Percentiles rank a stretch among this genome's conserved stretches.
These are phyloP conservation scores for Tenebrosternarchus preto DNA, from an alignment of 2,113 vertebrate species.

Conservation along the genomic window DNA sequence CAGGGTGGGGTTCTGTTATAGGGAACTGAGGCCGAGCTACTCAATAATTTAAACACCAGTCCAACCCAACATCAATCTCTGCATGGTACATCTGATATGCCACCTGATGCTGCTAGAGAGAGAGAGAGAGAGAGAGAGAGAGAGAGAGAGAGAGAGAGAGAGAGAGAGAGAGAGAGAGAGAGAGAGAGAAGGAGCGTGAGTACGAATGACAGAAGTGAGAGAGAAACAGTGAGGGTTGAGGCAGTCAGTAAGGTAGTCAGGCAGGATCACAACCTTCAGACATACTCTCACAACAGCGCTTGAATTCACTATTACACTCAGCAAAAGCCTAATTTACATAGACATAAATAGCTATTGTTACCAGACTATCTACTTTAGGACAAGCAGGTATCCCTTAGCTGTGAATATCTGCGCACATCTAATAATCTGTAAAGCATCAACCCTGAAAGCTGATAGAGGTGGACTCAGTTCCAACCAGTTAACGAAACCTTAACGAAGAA, in stretches of 20 bases:
- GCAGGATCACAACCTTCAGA: not conserved
- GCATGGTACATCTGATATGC: constrained; percentile 30
- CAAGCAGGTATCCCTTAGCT: too few relatives aligned
- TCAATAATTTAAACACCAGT: constrained; percentile 38
- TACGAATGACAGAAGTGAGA: not conserved
- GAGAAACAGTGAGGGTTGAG: not conserved
- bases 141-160: not conserved
- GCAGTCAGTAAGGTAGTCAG: constrained; percentile 6
- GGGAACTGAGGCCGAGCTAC: constrained; percentile 16
- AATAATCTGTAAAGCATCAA: too few relatives aligned
- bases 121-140: constrained; percentile 8
- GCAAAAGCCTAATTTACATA: too few relatives aligned
- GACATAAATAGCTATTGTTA: too few relatives aligned
- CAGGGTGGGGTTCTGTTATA: constrained; percentile 18
- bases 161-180: not conserved
- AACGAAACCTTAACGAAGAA: too few relatives aligned
- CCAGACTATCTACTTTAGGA: too few relatives aligned
- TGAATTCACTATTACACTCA: too few relatives aligned
- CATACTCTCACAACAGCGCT: not conserved
- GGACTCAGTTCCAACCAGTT: too few relatives aligned
- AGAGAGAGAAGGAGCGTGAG: not conserved
- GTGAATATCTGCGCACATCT: too few relatives aligned
- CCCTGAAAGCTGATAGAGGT: too few relatives aligned
- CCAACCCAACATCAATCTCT: constrained; percentile 24
- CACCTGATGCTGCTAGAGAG: constrained; percentile 37